Conservation (phyloP, 2,888 invertebrate species). For the Philaethria dido region DNA sequence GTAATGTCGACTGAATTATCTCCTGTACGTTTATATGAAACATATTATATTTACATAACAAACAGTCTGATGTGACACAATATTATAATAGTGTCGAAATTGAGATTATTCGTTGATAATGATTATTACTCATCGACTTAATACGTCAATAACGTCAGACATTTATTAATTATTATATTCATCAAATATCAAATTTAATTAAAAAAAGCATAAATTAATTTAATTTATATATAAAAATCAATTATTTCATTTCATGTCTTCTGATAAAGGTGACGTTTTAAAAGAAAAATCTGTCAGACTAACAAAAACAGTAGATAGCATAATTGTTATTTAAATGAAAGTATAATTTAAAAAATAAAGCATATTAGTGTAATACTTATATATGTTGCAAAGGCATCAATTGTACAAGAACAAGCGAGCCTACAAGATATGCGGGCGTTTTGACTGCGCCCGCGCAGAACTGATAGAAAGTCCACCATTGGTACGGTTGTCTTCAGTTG, state of each 20-base stretch:
- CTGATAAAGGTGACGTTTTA: background rate
- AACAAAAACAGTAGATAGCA: background rate
- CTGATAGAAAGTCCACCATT: slow-evolving; percentile 75
- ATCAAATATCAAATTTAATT: background rate
- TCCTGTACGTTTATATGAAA: slow-evolving; percentile 21
- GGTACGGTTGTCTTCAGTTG: slow-evolving; percentile 62
- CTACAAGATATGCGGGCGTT: slow-evolving; percentile 12
- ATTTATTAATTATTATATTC: background rate
- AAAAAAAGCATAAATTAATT: background rate
- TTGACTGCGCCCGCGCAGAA: slow-evolving; percentile 68
- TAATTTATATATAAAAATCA: background rate
- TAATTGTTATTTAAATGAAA: background rate
- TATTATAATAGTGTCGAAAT: slow-evolving; percentile 15
- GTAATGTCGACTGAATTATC: slow-evolving; percentile 24
- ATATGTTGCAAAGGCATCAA: slow-evolving; percentile 9
- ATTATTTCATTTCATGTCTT: background rate
- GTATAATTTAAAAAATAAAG: background rate
- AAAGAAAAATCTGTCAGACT: background rate
- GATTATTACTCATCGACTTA: slow-evolving; percentile 19
- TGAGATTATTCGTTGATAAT: slow-evolving; percentile 20
- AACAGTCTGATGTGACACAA: slow-evolving; percentile 14
- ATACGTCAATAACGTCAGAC: background rate
- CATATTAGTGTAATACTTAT: background rate
- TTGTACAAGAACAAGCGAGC: slow-evolving; percentile 7
- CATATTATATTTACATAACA: slow-evolving; percentile 29